These are phyloP conservation scores for Chrysopilus asiliformis DNA, from an alignment of 2,888 invertebrate genomes.

Conservation along the genomic window DNA sequence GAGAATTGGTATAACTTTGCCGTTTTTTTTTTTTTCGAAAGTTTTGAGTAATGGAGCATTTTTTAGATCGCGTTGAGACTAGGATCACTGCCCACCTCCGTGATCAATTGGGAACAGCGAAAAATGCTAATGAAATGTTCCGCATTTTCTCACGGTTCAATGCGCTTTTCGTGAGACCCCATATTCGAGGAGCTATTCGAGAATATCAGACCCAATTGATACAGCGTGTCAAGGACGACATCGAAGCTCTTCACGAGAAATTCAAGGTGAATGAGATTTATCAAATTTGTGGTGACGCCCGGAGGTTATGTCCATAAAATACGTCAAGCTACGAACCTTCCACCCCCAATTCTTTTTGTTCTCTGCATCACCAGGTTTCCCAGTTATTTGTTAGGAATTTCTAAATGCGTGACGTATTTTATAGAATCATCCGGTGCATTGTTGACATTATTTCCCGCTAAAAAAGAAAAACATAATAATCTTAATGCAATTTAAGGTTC, in stretches of 20 bases:
- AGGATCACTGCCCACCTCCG: conserved; percentile 93
- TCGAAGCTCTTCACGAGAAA: conserved; percentile 93
- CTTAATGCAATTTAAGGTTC: conserved; percentile 91
- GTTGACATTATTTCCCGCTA: too few species aligned
- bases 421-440: too few species aligned
- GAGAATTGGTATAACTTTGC: conserved; percentile 67
- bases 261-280: conserved; percentile 93
- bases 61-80: conserved; percentile 80
- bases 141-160: conserved; percentile 97
- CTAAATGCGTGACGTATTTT: too few species aligned
- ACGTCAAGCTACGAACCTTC: too few species aligned
- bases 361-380: too few species aligned
- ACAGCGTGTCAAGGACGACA: conserved; percentile 97
- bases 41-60: not conserved
- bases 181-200: conserved; percentile 95
- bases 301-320: too few species aligned
- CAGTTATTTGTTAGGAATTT: too few species aligned
- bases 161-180: conserved; percentile 94
- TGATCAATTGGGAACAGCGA: conserved; percentile 95
- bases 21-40: conserved; percentile 1
- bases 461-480: too few species aligned
- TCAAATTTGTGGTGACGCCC: too few species aligned
- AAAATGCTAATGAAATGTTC: conserved; percentile 99
- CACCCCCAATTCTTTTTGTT: too few species aligned
- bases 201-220: conserved; percentile 99